Evolutionary conservation across 92 coral and sea anemone species (phyloP), one percentile per base, ranked within the genome.

Genomic region (Umimayanthus kanabou): DNA sequence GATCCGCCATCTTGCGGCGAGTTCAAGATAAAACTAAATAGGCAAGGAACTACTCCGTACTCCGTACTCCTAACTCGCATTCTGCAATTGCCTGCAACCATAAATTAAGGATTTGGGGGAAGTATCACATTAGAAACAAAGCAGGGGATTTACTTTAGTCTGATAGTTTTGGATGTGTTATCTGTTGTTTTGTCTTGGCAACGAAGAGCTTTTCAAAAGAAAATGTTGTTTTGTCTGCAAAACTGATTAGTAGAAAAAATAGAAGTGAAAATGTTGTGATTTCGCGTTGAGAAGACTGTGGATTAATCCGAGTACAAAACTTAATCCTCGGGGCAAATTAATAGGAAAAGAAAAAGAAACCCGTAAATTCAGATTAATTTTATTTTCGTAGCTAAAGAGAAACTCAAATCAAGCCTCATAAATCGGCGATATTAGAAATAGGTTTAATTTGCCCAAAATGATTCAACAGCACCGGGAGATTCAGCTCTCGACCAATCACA

Each of bases 401-500:
- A 50, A 23, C 79, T 75, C 49, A 73, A 73, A 78, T 72, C 76
- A 86, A 80, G 90, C 80, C 87, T 91, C 89, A 86, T 92, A 92
- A 89, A 82, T 86, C 73, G 40, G 87, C 85, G 40, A 76, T 85
- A 72, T 88, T 80, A 65, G 78, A 64, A 81, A 80, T 40, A 39
- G 72, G 88, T 81, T 85, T 81, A 89, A 80, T 88, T 91, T 91
- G 86, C 61, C 83, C 64, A 16, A 74, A 61, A 70, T 67, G 88
- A 91, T 77, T 79, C 76, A 74, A 85, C 79, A 75, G 30, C 88
- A 89, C 88, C 80, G 26, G 50, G 88, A 55, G 80, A 66, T 64
- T 80, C 64, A 65, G 64, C 39, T 30, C 42, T 43, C 50, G 85
- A 80, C 96, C 96, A 95, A 95, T 93, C 94, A 91, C 53, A 64